Base-by-base conservation (phyloP, 1,140 invertebrate genomes). In the Drosophila kohkoa region DNA sequence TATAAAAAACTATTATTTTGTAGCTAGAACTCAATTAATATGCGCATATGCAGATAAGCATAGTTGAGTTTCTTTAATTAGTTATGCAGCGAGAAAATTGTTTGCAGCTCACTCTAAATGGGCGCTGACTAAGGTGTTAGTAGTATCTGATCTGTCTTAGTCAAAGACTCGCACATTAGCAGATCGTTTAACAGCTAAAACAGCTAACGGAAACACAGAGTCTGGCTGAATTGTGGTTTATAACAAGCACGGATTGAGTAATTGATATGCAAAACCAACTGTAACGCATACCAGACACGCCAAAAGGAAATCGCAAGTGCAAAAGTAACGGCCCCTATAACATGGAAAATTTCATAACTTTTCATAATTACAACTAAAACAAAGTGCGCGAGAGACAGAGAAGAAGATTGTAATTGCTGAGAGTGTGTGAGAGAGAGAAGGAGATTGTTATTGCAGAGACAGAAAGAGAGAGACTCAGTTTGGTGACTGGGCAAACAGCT, bases 181-280 rank as follows among this genome's bases (percentile, higher is more conserved):
- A 13, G 32, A 51, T 51, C 35, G n/a, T 59, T 49, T 35, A 51
- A 6, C 15, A 45, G 46, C 58, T 10, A 8, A 25, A 38, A 10
- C 41, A 55, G 60, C 10, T 10, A 10, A 38, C 60, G 62, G 72
- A 66, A 58, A 69, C 51, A 30, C 45, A 57, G 49, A 41, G 30
- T 58, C 30, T 28, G 48, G 5, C 20, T 3, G 30, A 28, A 30
- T 10, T 15, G 51, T 48, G 45, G 52, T 8, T 48, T 3, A 30
- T 28, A 43, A 32, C 15, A 45, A 76, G 28, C 62, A 51, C 63
- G 58, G 73, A 74, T 82, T 51, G 65, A 71, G 83, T 83, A 87
- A 87, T 82, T 88, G 79, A 88, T 87, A 87, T 88, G 83, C 83
- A 83, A 75, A 72, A 28, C 68, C 49, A 71, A 66, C 49, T 59